A percentile compares a stretch with the other conserved stretches of the same genome.
Conservation (phyloP, 1,140 invertebrate genomes). For the Panagrolaimus sp. region DNA sequence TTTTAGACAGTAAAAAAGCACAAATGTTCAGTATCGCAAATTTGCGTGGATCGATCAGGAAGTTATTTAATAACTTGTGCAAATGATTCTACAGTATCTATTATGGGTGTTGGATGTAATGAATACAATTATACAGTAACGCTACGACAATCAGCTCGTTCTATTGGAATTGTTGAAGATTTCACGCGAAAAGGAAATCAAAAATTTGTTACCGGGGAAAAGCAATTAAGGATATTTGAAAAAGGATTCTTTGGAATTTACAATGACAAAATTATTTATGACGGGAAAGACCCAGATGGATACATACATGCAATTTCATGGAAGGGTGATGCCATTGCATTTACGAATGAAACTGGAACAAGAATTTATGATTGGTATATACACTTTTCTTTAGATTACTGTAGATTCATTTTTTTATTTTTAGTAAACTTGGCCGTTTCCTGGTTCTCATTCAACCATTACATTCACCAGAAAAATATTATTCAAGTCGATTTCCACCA, state of each 20-base stretch:
- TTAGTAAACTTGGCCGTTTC: constrained; percentile 10
- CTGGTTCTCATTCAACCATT: constrained; percentile 48
- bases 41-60: constrained; percentile 62
- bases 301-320: constrained; percentile 42
- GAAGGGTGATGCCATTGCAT: constrained; percentile 42
- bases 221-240: constrained; percentile 42
- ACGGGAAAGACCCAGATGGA: constrained; percentile 29
- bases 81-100: constrained; percentile 60
- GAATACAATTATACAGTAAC: constrained; percentile 40
- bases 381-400: background rate
- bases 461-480: constrained; percentile 32
- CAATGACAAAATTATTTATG: constrained; percentile 11
- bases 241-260: constrained; percentile 34
- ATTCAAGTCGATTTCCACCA: constrained; percentile 30
- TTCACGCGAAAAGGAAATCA: constrained; percentile 40
- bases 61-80: constrained; percentile 62
- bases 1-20: constrained; percentile 57
- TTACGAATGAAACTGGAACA: constrained; percentile 55
- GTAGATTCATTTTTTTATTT: background rate
- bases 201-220: constrained; percentile 39
- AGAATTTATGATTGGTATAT: constrained; percentile 49
- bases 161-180: constrained; percentile 38
- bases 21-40: constrained; percentile 61
- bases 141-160: constrained; percentile 37
- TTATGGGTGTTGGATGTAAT: constrained; percentile 44